Evolutionary conservation across 64 coral and sea anemone species (phyloP).

Genomic region (Dendrophyllia cribrosa): DNA sequence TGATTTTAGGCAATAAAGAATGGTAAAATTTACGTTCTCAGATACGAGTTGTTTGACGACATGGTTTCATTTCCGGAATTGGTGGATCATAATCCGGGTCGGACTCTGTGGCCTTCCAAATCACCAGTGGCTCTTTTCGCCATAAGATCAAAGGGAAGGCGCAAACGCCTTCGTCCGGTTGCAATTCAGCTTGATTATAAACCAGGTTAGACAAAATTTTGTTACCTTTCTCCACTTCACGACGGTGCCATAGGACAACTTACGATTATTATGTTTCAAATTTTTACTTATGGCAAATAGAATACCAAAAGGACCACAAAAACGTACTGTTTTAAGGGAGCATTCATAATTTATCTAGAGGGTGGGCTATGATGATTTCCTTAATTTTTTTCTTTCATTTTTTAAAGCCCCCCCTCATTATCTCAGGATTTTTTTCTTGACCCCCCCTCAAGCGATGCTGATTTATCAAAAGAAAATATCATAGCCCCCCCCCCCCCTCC

Average conservation of each 20-base stretch:
- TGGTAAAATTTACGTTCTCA: constrained; percentile 37
- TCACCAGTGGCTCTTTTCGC: constrained; percentile 82
- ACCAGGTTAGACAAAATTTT: constrained; percentile 42
- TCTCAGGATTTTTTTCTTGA: too few relatives aligned
- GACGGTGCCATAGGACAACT: too few relatives aligned
- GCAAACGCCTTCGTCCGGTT: constrained; percentile 42
- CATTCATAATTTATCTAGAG: constrained; percentile 54
- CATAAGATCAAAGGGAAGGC: neutral
- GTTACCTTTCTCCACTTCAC: too few relatives aligned
- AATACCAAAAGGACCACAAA: too few relatives aligned
- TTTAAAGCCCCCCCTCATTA: too few relatives aligned
- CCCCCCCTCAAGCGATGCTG: too few relatives aligned
- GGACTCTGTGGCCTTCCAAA: constrained; percentile 57
- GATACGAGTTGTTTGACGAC: constrained; percentile 72
- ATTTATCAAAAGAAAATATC: too few relatives aligned
- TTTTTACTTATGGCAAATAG: too few relatives aligned
- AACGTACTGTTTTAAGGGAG: neutral
- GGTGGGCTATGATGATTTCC: constrained; percentile 52
- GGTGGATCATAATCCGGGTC: constrained; percentile 23
- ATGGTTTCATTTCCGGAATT: constrained; percentile 49
- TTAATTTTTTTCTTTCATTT: neutral
- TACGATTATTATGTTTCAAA: too few relatives aligned
- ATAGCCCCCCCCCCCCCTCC: too few relatives aligned
- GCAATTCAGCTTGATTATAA: constrained; percentile 89
- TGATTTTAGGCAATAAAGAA: constrained; percentile 48